Evolutionary conservation across 1,140 invertebrate species (phyloP).

Genomic region (Caenorhabditis latens): DNA sequence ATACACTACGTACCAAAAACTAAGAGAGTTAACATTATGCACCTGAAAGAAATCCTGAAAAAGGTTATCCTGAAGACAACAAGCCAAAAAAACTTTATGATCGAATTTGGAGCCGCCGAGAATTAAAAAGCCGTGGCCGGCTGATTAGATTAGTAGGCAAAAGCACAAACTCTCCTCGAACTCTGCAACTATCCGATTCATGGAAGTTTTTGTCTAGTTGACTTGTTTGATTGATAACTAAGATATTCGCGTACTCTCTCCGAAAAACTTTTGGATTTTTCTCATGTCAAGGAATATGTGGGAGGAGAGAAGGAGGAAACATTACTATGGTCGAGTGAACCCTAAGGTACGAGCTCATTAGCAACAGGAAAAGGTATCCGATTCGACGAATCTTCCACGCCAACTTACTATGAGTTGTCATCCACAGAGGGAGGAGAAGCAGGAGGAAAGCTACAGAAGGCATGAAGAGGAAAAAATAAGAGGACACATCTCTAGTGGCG

Average conservation of each 20-base stretch:
- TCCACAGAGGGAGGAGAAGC: slow-evolving; percentile 15
- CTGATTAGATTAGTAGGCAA: slow-evolving; percentile 27
- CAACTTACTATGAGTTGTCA: not conserved
- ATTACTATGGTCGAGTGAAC: slow-evolving; percentile 25
- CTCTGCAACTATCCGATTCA: not conserved
- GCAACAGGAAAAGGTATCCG: slow-evolving; percentile 15
- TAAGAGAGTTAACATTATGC: not conserved
- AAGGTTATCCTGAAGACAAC: slow-evolving; percentile 24
- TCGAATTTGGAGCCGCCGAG: not conserved
- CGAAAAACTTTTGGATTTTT: not conserved
- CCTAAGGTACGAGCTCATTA: slow-evolving; percentile 26
- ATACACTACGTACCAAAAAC: not conserved
- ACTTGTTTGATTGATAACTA: slow-evolving; percentile 28
- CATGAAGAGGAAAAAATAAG: not conserved
- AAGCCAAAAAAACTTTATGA: not conserved
- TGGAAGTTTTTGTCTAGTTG: not conserved
- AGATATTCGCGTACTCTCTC: not conserved
- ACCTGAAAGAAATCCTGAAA: not conserved
- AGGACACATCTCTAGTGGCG: not conserved
- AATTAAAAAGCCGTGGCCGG: slow-evolving; percentile 24
- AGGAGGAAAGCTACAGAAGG: not conserved
- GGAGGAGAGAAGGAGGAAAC: not conserved
- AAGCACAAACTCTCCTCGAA: slow-evolving; percentile 23
- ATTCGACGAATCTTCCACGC: slow-evolving; percentile 25
- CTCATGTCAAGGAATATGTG: slow-evolving; percentile 8